Conservation (phyloP, 92 coral and sea anemone species). For the Umimayanthus kanabou region DNA sequence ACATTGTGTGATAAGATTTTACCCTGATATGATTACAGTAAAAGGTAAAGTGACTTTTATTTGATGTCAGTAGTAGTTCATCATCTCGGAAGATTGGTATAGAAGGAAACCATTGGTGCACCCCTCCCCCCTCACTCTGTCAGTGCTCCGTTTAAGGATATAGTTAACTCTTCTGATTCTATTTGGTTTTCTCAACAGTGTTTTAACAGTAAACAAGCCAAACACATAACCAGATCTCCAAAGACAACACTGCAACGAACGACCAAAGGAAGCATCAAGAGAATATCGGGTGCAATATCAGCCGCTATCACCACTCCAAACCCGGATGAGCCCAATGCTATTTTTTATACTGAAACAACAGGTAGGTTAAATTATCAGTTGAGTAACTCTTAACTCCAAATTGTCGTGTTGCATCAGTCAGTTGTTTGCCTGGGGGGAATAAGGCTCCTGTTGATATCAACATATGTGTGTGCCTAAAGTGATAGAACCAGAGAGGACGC, state of each 20-base stretch:
- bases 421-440: too few relatives aligned
- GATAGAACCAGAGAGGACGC: too few relatives aligned
- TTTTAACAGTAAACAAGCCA: conserved; percentile 29
- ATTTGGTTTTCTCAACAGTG: conserved; percentile 1
- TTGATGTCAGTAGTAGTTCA: too few relatives aligned
- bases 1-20: too few relatives aligned
- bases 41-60: too few relatives aligned
- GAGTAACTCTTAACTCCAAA: not conserved
- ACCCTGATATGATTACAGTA: too few relatives aligned
- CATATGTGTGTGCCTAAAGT: too few relatives aligned
- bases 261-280: conserved; percentile 68
- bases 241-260: conserved; percentile 49
- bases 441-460: too few relatives aligned
- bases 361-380: conserved; percentile 16
- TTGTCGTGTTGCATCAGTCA: not conserved
- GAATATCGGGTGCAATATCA: conserved; percentile 73
- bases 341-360: conserved; percentile 56
- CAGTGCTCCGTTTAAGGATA: not conserved
- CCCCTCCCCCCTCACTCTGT: not conserved
- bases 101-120: too few relatives aligned
- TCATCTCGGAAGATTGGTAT: too few relatives aligned
- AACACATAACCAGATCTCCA: conserved; percentile 41
- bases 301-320: conserved; percentile 37
- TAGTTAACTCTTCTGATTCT: not conserved
- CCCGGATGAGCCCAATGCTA: conserved; percentile 65